These are phyloP conservation scores for Centrocercus urophasianus DNA, from an alignment of 2,113 vertebrate species.

Conservation along the genomic window DNA sequence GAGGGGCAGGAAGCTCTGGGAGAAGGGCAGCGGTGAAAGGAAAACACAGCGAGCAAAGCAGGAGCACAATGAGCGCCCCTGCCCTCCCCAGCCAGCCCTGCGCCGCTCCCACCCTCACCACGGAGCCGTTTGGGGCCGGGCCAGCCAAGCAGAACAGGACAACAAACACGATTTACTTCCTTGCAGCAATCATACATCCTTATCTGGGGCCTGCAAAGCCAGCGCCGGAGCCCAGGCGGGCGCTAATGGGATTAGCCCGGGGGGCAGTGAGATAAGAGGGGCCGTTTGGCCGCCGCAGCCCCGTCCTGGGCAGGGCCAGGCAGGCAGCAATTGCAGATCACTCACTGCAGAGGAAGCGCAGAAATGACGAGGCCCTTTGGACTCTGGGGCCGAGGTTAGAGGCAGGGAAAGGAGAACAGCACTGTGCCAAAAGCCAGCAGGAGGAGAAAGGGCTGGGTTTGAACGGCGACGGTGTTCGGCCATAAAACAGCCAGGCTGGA, in stretches of 20 bases:
- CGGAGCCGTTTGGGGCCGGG: not conserved
- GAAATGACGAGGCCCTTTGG: fast-evolving
- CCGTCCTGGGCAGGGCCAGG: not conserved
- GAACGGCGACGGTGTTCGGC: not conserved
- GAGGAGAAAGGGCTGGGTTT: not conserved
- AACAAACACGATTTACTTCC: not conserved
- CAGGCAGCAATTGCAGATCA: no score
- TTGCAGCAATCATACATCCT: not conserved
- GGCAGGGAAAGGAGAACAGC: not conserved
- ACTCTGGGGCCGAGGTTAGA: fast-evolving
- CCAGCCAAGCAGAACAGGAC: not conserved
- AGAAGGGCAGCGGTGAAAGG: not conserved
- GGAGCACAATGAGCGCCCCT: not conserved
- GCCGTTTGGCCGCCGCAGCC: not conserved
- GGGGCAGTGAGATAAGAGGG: not conserved
- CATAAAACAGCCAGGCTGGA: not conserved
- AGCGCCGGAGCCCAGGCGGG: not conserved
- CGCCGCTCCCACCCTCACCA: not conserved
- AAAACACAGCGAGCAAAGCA: not conserved
- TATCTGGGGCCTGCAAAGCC: not conserved
- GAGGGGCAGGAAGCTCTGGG: not conserved
- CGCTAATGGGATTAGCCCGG: fast-evolving
- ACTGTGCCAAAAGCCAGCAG: not conserved
- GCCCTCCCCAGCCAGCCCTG: not conserved
- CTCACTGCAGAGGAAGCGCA: fast-evolving